These are phyloP conservation scores for Neoniphon sammara DNA, from an alignment of 2,797 vertebrate genomes.

Conservation along the genomic window DNA sequence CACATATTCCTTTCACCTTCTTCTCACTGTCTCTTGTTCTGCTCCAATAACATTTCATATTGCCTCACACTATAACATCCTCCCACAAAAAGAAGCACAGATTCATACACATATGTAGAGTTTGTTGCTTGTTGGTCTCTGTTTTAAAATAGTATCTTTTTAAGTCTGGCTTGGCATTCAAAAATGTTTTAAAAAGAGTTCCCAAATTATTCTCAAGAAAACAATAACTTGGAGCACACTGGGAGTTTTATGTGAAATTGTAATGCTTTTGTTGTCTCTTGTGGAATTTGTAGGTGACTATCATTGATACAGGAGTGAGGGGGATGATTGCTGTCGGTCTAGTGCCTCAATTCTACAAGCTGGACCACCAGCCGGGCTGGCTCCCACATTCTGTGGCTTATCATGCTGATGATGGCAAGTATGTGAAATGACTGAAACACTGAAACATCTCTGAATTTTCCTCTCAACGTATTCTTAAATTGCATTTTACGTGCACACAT, in stretches of 20 bases:
- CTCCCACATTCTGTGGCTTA: constrained; percentile 94
- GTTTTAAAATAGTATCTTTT: not conserved
- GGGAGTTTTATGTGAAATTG: too few relatives aligned
- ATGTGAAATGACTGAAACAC: constrained; percentile 68
- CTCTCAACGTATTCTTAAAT: too few relatives aligned
- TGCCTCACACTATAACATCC: constrained; percentile 10
- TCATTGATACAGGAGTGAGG: constrained; percentile 92
- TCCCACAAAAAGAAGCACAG: constrained; percentile 11
- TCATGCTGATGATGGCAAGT: constrained; percentile 97
- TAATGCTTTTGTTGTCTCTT: not conserved
- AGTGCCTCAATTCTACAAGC: constrained; percentile 92
- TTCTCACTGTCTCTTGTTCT: not conserved
- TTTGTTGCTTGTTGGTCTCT: not conserved
- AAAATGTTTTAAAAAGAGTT: not conserved
- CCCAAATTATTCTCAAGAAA: not conserved
- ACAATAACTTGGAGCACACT: not conserved
- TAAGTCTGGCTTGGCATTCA: not conserved
- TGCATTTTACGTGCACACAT: too few relatives aligned
- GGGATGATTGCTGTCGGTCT: constrained; percentile 95
- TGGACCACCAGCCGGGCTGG: constrained; percentile 97
- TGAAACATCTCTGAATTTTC: too few relatives aligned
- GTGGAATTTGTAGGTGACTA: constrained; percentile 87
- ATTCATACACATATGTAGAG: not conserved
- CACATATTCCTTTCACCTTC: not conserved
- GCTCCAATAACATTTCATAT: not conserved